These are phyloP conservation scores for Chascanopsetta lugubris DNA, from an alignment of 2,113 vertebrate genomes.

Conservation along the genomic window DNA sequence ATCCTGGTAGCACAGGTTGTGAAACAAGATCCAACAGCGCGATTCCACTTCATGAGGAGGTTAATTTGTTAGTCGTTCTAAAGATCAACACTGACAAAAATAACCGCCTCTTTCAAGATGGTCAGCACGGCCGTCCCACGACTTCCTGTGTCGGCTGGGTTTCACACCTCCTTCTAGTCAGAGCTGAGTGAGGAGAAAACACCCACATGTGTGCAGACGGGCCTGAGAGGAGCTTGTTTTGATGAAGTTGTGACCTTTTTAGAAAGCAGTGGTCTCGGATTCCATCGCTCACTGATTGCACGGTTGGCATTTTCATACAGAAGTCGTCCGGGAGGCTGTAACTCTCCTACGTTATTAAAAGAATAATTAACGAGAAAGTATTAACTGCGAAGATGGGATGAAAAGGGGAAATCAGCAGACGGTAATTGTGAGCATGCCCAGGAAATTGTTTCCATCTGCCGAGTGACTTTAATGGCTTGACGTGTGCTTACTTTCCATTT, in stretches of 20 bases:
- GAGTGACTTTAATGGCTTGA: not conserved
- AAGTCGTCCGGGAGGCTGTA: not conserved
- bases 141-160: conserved; percentile 52
- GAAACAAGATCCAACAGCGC: conserved; percentile 34
- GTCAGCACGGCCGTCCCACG: conserved; percentile 14
- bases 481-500: not conserved
- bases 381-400: not conserved
- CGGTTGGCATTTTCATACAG: conserved; percentile 18
- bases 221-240: conserved; percentile 1
- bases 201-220: conserved; percentile 37
- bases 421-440: not conserved
- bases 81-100: conserved; percentile 1
- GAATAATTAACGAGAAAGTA: not conserved
- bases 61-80: not conserved
- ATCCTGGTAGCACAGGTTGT: conserved; percentile 59
- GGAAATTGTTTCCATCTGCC: not conserved
- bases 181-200: conserved; percentile 2
- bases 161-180: conserved; percentile 46
- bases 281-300: conserved; percentile 16
- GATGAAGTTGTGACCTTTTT: conserved; percentile 25
- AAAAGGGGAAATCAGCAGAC: not conserved
- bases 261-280: not conserved
- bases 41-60: not conserved
- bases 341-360: not conserved
- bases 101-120: conserved; percentile 11